Evolutionary conservation across 2,113 vertebrate genomes (phyloP).

Genomic region (Ramphastos sulfuratus): DNA sequence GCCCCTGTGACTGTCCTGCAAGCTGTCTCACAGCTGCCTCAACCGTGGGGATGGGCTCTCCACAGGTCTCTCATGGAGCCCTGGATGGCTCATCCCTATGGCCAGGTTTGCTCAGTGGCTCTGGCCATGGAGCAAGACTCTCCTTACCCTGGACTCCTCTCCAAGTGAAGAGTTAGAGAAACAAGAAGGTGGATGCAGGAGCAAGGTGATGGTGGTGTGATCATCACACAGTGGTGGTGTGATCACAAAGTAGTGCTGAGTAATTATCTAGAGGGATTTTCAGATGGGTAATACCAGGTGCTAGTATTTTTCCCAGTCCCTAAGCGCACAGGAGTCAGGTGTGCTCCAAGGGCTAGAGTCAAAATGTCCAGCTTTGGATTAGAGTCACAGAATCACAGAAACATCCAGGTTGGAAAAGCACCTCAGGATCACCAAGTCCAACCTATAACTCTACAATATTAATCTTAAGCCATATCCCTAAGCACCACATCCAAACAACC

Average conservation of each 20-base stretch:
- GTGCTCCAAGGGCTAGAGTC: not conserved
- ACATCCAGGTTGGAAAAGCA: too few relatives aligned
- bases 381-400: not conserved
- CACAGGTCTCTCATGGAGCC: not conserved
- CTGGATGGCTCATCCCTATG: not conserved
- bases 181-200: not conserved
- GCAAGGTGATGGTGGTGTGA: not conserved
- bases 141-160: not conserved
- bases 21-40: not conserved
- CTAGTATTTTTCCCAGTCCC: not conserved
- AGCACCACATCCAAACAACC: too few relatives aligned
- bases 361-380: fast-evolving
- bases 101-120: not conserved
- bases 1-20: fast-evolving
- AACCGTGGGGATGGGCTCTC: not conserved
- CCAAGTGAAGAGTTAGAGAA: not conserved
- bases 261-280: not conserved
- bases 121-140: not conserved
- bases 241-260: not conserved
- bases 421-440: too few relatives aligned
- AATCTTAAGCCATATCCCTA: too few relatives aligned
- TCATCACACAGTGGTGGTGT: too few relatives aligned
- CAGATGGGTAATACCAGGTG: not conserved
- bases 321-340: not conserved
- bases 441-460: too few relatives aligned